Conservation (phyloP, 2,797 vertebrate species). For the Myripristis jacobus region DNA sequence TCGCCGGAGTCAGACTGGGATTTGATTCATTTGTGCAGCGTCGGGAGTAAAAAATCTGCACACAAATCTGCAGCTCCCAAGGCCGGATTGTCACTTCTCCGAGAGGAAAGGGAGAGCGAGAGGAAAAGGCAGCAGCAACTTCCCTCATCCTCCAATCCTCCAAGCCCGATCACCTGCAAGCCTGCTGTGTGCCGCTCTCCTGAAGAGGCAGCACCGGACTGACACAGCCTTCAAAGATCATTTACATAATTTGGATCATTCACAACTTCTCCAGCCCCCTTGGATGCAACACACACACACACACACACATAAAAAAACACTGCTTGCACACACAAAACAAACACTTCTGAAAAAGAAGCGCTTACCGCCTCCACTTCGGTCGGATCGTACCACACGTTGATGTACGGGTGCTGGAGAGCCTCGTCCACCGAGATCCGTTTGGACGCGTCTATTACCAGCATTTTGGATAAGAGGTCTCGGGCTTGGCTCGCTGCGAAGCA, state of each 20-base stretch:
- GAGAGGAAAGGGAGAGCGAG: not conserved
- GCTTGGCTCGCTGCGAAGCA: conserved; percentile 93
- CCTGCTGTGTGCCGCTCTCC: conserved; percentile 36
- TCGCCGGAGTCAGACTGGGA: conserved; percentile 17
- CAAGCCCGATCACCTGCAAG: conserved; percentile 23
- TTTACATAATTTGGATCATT: not conserved
- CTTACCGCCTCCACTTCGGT: conserved; percentile 98
- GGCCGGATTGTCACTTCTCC: conserved; percentile 20
- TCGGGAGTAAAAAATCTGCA: not conserved
- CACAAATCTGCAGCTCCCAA: conserved; percentile 33
- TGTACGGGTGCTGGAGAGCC: conserved; percentile 96
- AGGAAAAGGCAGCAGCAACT: conserved; percentile 21
- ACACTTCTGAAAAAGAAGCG: not conserved
- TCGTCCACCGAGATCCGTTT: conserved; percentile 98
- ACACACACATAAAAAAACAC: not conserved
- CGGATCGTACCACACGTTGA: conserved; percentile 99
- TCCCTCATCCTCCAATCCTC: conserved; percentile 14
- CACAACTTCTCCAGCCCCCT: not conserved
- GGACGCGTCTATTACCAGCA: conserved; percentile 98
- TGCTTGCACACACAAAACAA: not conserved
- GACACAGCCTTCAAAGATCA: not conserved
- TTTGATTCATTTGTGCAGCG: conserved; percentile 24
- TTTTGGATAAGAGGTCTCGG: conserved; percentile 96
- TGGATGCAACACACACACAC: not conserved
- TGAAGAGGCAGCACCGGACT: conserved; percentile 5